Base-by-base conservation (phyloP, 2,113 vertebrate species). In the Hymenochirus boettgeri region DNA sequence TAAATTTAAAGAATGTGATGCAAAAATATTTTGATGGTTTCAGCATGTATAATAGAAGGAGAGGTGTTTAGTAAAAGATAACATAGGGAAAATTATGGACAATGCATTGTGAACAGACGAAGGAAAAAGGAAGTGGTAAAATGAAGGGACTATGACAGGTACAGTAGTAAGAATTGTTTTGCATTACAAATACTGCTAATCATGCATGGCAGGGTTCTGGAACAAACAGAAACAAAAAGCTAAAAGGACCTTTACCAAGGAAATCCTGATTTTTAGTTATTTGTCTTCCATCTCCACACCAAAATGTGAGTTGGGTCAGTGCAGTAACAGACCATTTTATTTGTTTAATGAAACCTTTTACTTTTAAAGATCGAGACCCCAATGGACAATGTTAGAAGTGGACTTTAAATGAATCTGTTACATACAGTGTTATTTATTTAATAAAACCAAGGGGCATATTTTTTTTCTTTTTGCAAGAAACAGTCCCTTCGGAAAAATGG, bases 11-110 rank as follows among this genome's bases (percentile, higher is more conserved):
- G 51, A 8, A 35, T 66, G 69, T 74, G 76, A 72, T 18, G 65
- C 72, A 55, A 62, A 61, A 70, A 60, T 57, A 70, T 64, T 75
- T 66, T 79, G 33, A 82, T 70, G 70, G 81, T 23, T 27, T 0
- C 77, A 62, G 85, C 27, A 82, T 35, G 83, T 85, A 53, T 25
- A 67, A 51, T 47, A 26, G 50, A 52, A 24, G 47, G 53, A 65
- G 33, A 54, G 62, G 57, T 53, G 42, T 31, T 25, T 47, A 24
- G 52, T 35, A 47, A 22, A 45, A 51, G 21, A 8, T 17, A 26
- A 18, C n/a, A n/a, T n/a, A n/a, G n/a, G n/a, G n/a, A n/a, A n/a
- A n/a, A n/a, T n/a, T n/a, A n/a, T n/a, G n/a, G n/a, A n/a, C n/a
- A n/a, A n/a, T n/a, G n/a, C n/a, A n/a, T n/a, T n/a, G 60, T n/a